phyloP scores from a whole-genome alignment of 2,113 vertebrate species.

The Istiophorus platypterus region DNA sequence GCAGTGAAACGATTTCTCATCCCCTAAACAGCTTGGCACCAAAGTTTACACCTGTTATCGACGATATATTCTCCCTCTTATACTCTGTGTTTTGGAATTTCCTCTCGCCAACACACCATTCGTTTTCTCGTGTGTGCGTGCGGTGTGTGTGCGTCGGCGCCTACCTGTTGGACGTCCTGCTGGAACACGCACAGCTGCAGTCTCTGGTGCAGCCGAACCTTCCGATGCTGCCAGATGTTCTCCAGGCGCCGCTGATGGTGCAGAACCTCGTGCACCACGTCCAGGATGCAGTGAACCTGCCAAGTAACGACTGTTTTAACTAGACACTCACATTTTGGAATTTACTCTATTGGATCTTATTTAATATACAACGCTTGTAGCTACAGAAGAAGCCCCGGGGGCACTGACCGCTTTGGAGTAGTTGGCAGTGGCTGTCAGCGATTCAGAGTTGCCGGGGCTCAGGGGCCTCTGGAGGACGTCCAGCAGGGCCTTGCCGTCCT shows the following conservation, averaged over 20 bases:
- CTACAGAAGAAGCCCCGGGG: background rate
- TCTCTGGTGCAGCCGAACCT: conserved; percentile 96
- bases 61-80: background rate
- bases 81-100: background rate
- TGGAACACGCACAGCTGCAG: conserved; percentile 99
- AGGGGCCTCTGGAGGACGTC: conserved; percentile 96
- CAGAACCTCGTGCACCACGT: conserved; percentile 96
- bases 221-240: conserved; percentile 98
- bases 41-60: background rate
- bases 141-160: background rate
- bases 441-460: conserved; percentile 95
- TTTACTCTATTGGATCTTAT: background rate
- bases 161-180: conserved; percentile 98
- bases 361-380: background rate
- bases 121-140: background rate
- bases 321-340: background rate
- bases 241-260: conserved; percentile 96
- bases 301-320: background rate
- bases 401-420: conserved; percentile 93
- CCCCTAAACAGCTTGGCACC: background rate
- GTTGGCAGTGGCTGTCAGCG: conserved; percentile 96
- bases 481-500: conserved; percentile 96
- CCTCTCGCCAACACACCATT: background rate
- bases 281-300: conserved; percentile 93
- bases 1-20: conserved; percentile 10